These are phyloP conservation scores for Gallinago stenura DNA, from an alignment of 2,797 vertebrate genomes.

Conservation along the genomic window DNA sequence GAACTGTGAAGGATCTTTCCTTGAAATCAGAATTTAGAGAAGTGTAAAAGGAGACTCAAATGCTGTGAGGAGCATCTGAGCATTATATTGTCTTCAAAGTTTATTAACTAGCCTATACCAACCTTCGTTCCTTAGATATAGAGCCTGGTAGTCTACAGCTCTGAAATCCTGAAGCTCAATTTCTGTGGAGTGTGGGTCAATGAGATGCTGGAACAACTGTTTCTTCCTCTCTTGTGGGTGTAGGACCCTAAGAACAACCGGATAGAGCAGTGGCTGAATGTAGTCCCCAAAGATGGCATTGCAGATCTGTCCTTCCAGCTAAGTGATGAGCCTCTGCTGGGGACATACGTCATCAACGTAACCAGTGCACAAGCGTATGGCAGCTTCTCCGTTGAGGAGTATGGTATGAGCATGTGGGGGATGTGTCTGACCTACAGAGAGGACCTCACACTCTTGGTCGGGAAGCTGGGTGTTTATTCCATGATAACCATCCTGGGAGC, in stretches of 20 bases:
- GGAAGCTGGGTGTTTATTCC: background rate
- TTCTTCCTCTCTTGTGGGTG: background rate
- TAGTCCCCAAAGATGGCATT: slow-evolving; percentile 73
- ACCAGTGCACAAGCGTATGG: background rate
- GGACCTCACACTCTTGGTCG: background rate
- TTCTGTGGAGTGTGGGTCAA: background rate
- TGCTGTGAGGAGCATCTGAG: background rate
- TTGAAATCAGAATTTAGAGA: background rate
- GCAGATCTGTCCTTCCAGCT: slow-evolving; percentile 82
- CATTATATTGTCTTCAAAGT: background rate
- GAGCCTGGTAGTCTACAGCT: background rate
- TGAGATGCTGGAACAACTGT: background rate
- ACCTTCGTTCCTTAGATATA: background rate
- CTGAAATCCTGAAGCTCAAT: background rate
- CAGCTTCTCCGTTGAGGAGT: slow-evolving; percentile 59
- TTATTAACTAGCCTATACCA: background rate
- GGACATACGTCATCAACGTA: slow-evolving; percentile 77
- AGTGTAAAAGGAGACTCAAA: background rate
- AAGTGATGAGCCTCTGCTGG: slow-evolving; percentile 79
- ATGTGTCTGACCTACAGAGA: background rate
- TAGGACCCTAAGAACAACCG: slow-evolving; percentile 85
- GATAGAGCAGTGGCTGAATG: slow-evolving; percentile 87
- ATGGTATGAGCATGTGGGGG: background rate
- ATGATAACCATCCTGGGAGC: background rate
- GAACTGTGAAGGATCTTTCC: background rate